These are phyloP conservation scores for Eutolmus rufibarbis DNA, from an alignment of 2,888 invertebrate species.

Conservation along the genomic window DNA sequence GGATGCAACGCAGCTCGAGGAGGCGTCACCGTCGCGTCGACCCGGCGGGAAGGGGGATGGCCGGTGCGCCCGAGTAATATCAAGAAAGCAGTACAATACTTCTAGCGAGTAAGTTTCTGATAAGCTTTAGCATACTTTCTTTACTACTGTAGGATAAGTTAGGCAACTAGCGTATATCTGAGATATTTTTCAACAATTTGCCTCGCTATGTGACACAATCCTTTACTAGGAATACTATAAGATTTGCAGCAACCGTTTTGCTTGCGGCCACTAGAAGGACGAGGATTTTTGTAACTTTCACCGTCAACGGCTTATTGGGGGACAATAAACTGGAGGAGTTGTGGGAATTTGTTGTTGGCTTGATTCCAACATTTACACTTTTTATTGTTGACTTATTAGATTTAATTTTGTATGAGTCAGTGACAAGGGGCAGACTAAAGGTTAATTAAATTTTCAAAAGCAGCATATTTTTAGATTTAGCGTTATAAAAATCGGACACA, in stretches of 20 bases:
- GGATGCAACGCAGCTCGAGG: not conserved
- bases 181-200: slow-evolving; percentile 17
- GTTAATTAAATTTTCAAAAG: not conserved
- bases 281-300: not conserved
- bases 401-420: not conserved
- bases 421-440: not conserved
- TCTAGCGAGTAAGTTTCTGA: not conserved
- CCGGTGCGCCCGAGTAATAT: not conserved
- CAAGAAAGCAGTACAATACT: slow-evolving; percentile 26
- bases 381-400: not conserved
- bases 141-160: not conserved
- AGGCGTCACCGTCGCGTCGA: not conserved
- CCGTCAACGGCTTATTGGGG: not conserved
- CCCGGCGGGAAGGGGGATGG: not conserved
- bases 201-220: slow-evolving; percentile 3
- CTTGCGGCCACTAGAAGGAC: not conserved
- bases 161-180: not conserved
- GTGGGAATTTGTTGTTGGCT: not conserved
- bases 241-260: not conserved
- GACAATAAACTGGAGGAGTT: not conserved
- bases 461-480: not conserved
- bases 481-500: not conserved
- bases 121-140: not conserved
- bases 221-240: not conserved
- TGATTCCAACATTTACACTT: not conserved